phyloP scores from a whole-genome alignment of 2,797 vertebrate species.

The Ceyx erithaca region DNA sequence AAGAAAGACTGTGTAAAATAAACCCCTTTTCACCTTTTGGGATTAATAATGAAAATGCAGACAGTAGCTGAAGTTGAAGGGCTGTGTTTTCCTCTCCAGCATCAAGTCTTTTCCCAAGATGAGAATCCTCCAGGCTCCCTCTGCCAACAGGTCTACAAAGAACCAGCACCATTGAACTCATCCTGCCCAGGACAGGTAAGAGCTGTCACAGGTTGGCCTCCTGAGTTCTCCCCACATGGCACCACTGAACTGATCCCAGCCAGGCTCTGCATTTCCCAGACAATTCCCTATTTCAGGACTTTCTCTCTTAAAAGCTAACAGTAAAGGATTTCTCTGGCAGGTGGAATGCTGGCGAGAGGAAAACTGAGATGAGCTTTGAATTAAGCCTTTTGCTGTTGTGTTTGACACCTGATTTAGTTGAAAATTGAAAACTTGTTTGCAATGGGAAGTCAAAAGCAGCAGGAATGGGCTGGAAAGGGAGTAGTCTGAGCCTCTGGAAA shows the following conservation, averaged over 20 bases:
- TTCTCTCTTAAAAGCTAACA: not conserved
- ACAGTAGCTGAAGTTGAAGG: not conserved
- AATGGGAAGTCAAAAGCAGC: not conserved
- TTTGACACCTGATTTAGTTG: not conserved
- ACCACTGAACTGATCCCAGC: not conserved
- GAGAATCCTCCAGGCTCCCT: not conserved
- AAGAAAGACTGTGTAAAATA: not conserved
- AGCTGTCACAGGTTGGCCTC: accelerated
- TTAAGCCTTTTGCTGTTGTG: not conserved
- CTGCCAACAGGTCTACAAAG: not conserved
- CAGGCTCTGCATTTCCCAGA: not conserved
- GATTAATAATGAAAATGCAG: not conserved
- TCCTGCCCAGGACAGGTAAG: accelerated
- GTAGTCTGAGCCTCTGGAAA: not conserved
- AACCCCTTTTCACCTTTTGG: not conserved
- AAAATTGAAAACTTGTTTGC: not conserved
- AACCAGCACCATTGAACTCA: accelerated
- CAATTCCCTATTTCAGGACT: not conserved
- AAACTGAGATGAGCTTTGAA: not conserved
- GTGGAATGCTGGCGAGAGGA: not conserved
- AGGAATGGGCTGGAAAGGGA: not conserved
- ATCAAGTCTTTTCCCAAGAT: not conserved
- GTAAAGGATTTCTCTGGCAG: not conserved
- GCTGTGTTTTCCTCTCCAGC: not conserved
- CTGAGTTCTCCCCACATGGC: not conserved